Conservation (phyloP, 2,888 invertebrate species). For the Isoperla grammatica region DNA sequence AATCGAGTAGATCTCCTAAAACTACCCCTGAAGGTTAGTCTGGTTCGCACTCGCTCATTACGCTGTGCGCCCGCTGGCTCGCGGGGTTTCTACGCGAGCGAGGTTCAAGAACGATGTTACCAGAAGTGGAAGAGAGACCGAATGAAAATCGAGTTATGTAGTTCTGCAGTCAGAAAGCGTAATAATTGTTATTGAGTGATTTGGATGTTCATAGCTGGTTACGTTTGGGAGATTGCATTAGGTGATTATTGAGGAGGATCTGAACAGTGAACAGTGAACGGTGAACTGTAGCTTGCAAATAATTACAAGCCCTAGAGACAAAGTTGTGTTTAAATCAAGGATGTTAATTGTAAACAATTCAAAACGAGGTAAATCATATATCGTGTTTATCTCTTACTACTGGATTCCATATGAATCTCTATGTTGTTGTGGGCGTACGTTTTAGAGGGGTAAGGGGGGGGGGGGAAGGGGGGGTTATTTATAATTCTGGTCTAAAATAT, state of each 20-base stretch:
- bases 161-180: conserved; percentile 13
- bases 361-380: too few species aligned
- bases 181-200: conserved; percentile 16
- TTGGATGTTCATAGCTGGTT: conserved; percentile 9
- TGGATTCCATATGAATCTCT: too few species aligned
- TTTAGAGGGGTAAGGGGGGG: too few species aligned
- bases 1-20: neutral
- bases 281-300: neutral
- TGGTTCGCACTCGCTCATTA: conserved; percentile 6
- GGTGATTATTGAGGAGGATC: neutral
- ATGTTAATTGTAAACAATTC: too few species aligned
- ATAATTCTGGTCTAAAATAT: too few species aligned
- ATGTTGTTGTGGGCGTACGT: too few species aligned
- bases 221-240: neutral
- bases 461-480: too few species aligned
- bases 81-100: too few species aligned
- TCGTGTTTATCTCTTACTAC: too few species aligned
- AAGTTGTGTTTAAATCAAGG: too few species aligned
- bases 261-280: neutral
- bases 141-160: conserved; percentile 7
- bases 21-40: conserved; percentile 7
- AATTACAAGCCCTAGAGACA: too few species aligned
- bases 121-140: neutral
- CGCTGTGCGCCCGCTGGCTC: neutral
- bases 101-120: too few species aligned